Percentiles rank a stretch among this genome's conserved stretches.
Conservation (phyloP, 2,113 vertebrate species). For the Beaufortia kweichowensis region DNA sequence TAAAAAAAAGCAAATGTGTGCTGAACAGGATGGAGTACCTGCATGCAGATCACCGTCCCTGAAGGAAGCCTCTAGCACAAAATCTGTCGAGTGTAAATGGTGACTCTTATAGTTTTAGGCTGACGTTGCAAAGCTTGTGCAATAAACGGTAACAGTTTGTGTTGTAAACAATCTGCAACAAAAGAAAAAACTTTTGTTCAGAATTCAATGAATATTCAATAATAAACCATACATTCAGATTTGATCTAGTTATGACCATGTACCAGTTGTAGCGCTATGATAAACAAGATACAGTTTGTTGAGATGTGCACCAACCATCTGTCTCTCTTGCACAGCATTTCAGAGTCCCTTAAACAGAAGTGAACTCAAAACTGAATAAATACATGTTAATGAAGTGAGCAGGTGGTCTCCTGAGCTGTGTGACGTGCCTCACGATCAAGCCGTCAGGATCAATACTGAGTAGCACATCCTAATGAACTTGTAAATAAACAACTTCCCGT, state of each 20-base stretch:
- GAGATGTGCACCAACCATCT: slow-evolving; percentile 24
- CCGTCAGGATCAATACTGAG: slow-evolving; percentile 33
- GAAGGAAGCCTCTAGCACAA: slow-evolving; percentile 11
- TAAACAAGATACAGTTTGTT: background rate
- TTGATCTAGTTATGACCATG: background rate
- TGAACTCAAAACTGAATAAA: slow-evolving; percentile 41
- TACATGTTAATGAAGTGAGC: slow-evolving; percentile 41
- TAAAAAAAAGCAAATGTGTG: slow-evolving; percentile 1
- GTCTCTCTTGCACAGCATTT: background rate
- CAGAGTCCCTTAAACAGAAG: slow-evolving; percentile 7
- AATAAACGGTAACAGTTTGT: background rate
- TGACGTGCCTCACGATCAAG: slow-evolving; percentile 14
- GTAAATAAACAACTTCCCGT: background rate
- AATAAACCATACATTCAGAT: background rate
- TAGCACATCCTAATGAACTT: slow-evolving; percentile 16
- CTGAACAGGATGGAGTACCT: background rate
- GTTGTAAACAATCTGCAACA: too few relatives aligned
- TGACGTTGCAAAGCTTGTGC: slow-evolving; percentile 1
- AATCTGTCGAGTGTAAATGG: background rate
- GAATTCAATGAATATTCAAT: background rate
- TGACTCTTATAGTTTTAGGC: background rate
- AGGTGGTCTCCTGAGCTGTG: slow-evolving; percentile 17
- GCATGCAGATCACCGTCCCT: slow-evolving; percentile 13
- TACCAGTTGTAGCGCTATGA: background rate
- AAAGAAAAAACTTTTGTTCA: too few relatives aligned